phyloP scores from a whole-genome alignment of 2,113 vertebrate genomes.

The Pedetes capensis region DNA sequence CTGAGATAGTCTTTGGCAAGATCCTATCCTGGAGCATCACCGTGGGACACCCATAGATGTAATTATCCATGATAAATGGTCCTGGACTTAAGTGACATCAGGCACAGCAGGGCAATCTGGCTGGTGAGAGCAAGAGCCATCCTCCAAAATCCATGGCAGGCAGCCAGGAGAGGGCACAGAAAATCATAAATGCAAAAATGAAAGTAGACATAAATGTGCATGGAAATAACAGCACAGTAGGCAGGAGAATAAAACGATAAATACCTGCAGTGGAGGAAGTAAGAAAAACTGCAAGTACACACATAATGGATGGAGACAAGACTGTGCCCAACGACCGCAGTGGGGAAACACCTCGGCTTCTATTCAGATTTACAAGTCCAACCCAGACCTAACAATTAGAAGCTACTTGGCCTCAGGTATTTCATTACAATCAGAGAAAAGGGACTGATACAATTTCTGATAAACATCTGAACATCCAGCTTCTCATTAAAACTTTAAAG shows the following conservation, averaged over 20 bases:
- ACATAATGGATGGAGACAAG: background rate
- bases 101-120: background rate
- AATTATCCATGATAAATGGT: background rate
- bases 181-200: background rate
- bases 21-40: background rate
- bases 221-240: background rate
- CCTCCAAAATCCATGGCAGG: background rate
- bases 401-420: background rate
- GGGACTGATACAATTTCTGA: background rate
- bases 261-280: background rate
- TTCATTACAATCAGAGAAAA: background rate
- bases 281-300: background rate
- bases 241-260: background rate
- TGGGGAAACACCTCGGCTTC: background rate
- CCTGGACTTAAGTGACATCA: background rate
- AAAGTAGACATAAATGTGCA: background rate
- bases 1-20: background rate
- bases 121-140: background rate
- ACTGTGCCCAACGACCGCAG: background rate
- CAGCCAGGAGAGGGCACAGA: background rate
- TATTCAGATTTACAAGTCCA: background rate
- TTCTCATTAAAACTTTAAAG: background rate
- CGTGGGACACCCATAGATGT: background rate
- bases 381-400: background rate
- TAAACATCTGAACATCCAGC: background rate